These are phyloP conservation scores for Coryphaenoides rupestris DNA, from an alignment of 2,113 vertebrate species.

Conservation along the genomic window DNA sequence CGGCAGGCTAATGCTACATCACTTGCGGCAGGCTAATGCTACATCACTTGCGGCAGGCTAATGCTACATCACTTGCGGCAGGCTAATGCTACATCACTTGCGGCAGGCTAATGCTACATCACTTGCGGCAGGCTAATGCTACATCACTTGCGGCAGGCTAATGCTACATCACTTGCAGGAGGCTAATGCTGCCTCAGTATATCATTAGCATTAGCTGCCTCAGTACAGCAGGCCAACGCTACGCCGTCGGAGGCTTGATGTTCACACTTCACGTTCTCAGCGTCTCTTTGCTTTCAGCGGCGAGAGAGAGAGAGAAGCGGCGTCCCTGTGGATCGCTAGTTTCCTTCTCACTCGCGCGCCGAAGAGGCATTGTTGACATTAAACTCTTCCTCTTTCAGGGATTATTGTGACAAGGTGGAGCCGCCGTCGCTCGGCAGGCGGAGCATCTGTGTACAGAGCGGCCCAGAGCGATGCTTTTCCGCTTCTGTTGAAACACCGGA, in stretches of 20 bases:
- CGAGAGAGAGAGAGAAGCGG: slow-evolving; percentile 52
- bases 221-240: slow-evolving; percentile 14
- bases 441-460: slow-evolving; percentile 74
- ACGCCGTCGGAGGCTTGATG: slow-evolving; percentile 38
- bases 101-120: too few species aligned
- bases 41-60: not conserved
- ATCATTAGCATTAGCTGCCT: too few species aligned
- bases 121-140: too few species aligned
- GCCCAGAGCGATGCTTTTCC: slow-evolving; percentile 73
- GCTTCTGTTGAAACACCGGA: slow-evolving; percentile 69
- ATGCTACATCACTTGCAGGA: slow-evolving; percentile 18
- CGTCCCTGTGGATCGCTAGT: slow-evolving; percentile 66
- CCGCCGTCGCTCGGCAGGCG: slow-evolving; percentile 76
- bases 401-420: slow-evolving; percentile 79
- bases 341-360: slow-evolving; percentile 72
- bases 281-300: slow-evolving; percentile 49
- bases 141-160: too few species aligned
- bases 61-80: slow-evolving; percentile 28
- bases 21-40: slow-evolving; percentile 44
- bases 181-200: slow-evolving; percentile 36
- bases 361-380: slow-evolving; percentile 79
- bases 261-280: slow-evolving; percentile 59
- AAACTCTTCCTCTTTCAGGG: slow-evolving; percentile 78
- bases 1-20: not conserved
- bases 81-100: too few species aligned